A percentile compares a stretch with the other conserved stretches of the same genome.
Evolutionary conservation across 1,140 invertebrate genomes (phyloP).

Genomic region (Euwallacea fornicatus): DNA sequence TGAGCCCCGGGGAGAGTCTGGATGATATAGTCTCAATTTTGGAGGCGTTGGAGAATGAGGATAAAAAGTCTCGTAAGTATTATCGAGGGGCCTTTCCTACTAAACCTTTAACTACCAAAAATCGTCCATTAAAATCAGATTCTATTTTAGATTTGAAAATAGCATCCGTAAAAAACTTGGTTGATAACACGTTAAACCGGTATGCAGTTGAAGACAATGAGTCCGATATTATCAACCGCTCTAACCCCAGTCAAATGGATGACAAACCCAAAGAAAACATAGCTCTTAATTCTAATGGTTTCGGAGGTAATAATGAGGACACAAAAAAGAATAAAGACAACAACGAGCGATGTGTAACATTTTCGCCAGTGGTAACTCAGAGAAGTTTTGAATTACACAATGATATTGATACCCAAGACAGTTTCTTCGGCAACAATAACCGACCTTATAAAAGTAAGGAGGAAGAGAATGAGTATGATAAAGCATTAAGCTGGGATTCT

Average conservation of each 20-base stretch:
- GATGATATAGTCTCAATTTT: conserved; percentile 49
- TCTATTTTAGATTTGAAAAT: conserved; percentile 36
- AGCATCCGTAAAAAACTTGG: conserved; percentile 37
- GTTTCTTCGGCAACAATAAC: conserved; percentile 1
- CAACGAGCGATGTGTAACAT: conserved; percentile 28
- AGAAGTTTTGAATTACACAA: conserved; percentile 15
- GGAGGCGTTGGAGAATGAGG: conserved; percentile 48
- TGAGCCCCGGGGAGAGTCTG: conserved; percentile 33
- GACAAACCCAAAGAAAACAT: too few relatives aligned
- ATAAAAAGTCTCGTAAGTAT: conserved; percentile 49
- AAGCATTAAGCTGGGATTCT: too few relatives aligned
- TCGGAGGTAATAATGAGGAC: background rate
- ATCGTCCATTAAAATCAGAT: background rate
- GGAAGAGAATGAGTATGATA: too few relatives aligned
- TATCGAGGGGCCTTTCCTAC: background rate
- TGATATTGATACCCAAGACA: conserved; percentile 2
- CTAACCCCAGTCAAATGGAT: too few relatives aligned
- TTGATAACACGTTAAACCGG: conserved; percentile 30
- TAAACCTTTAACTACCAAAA: too few relatives aligned
- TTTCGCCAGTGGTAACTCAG: conserved; percentile 31
- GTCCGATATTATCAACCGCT: too few relatives aligned
- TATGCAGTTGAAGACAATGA: conserved; percentile 6
- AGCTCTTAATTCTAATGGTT: too few relatives aligned
- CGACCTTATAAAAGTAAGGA: too few relatives aligned
- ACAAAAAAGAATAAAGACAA: conserved; percentile 23